Percentiles rank a stretch among this genome's conserved stretches.
Evolutionary conservation across 2,113 vertebrate species (phyloP).

Genomic region (Microtus richardsoni): DNA sequence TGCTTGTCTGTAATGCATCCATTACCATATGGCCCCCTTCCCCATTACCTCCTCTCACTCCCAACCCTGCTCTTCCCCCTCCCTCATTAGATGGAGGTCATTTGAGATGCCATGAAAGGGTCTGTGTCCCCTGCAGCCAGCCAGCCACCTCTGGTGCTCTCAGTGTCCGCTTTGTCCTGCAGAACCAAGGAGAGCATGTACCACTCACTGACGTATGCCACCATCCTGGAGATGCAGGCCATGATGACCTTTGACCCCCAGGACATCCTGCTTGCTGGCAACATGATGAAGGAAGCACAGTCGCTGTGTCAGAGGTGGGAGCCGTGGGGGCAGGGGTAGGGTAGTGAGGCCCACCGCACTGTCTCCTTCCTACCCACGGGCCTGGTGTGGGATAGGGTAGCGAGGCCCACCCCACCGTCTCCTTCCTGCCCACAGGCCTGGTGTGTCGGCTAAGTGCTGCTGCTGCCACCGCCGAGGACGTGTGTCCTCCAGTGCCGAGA

Average conservation of each 20-base stretch:
- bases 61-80: no score
- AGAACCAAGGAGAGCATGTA: constrained; percentile 99
- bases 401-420: not conserved
- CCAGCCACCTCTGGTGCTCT: not conserved
- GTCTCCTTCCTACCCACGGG: not conserved
- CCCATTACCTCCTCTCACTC: no score
- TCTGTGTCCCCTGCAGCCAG: not conserved
- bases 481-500: not conserved
- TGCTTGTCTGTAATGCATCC: not conserved
- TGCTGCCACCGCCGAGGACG: not conserved
- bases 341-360: not conserved
- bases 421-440: not conserved
- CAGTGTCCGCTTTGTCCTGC: constrained; percentile 65
- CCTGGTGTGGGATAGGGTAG: not conserved
- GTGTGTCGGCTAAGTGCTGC: not conserved
- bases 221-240: constrained; percentile 98
- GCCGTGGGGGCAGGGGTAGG: not conserved
- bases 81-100: not conserved
- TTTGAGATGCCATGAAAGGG: not conserved
- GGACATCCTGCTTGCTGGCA: constrained; percentile 94
- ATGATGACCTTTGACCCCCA: constrained; percentile 99
- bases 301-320: constrained; percentile 93
- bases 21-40: not conserved
- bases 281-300: constrained; percentile 98
- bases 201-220: constrained; percentile 96